A percentile compares a stretch with the other conserved stretches of the same genome.
Conservation (phyloP, 2,888 invertebrate species). For the Orthosia cruda region DNA sequence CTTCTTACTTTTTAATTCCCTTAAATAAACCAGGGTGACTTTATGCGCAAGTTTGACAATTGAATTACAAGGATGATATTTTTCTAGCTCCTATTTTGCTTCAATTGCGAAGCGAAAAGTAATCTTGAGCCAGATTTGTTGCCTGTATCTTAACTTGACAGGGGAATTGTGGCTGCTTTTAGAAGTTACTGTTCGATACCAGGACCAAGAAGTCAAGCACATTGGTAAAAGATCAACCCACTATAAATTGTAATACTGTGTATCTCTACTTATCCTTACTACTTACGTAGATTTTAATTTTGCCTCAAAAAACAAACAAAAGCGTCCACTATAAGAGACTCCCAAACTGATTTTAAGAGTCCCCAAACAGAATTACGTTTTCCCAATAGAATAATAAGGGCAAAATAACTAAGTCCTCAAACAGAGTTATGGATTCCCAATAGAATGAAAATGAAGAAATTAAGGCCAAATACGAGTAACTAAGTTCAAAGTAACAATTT, state of each 20-base stretch:
- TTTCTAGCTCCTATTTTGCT: background rate
- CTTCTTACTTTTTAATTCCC: conserved; percentile 24
- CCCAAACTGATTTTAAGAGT: conserved; percentile 37
- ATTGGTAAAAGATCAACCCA: too few species aligned
- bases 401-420: conserved; percentile 34
- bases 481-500: conserved; percentile 52
- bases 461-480: conserved; percentile 29
- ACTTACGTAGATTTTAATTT: background rate
- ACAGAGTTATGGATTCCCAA: conserved; percentile 51
- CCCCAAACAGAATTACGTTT: conserved; percentile 52
- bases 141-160: too few species aligned
- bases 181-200: too few species aligned
- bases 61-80: conserved; percentile 4
- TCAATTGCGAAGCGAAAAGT: too few species aligned
- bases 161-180: too few species aligned
- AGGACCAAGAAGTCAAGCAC: too few species aligned
- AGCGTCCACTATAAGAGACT: conserved; percentile 3
- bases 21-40: conserved; percentile 22
- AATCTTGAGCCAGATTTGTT: too few species aligned
- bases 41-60: background rate
- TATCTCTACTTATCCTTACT: background rate
- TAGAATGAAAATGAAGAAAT: too few species aligned
- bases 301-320: conserved; percentile 19
- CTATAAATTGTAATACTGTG: too few species aligned
- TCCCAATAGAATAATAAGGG: conserved; percentile 43